Evolutionary conservation across 1,140 invertebrate species (phyloP).

Genomic region (Procambarus virginalis): DNA sequence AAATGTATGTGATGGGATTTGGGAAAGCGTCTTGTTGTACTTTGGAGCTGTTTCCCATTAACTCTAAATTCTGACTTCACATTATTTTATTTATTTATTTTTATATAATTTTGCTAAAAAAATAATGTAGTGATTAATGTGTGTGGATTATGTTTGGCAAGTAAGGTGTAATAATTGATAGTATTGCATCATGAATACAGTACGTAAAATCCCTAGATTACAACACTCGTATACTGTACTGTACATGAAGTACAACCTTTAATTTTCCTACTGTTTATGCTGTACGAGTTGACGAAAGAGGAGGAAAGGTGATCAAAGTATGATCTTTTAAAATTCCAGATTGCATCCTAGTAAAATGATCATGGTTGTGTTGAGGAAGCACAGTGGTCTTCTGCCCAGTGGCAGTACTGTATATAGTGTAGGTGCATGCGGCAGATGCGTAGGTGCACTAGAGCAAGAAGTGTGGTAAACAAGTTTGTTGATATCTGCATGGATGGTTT

Average conservation of each 20-base stretch:
- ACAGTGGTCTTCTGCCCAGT: not conserved
- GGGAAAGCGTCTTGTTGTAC: not conserved
- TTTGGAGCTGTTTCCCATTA: not conserved
- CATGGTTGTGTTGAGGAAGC: not conserved
- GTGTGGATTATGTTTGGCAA: not conserved
- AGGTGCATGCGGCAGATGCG: not conserved
- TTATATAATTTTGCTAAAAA: not conserved
- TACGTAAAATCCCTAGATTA: not conserved
- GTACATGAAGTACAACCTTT: not conserved
- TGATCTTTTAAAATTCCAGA: not conserved
- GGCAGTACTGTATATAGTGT: not conserved
- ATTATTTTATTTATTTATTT: not conserved
- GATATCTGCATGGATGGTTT: slow-evolving; percentile 2
- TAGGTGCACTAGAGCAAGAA: not conserved
- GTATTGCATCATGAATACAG: not conserved
- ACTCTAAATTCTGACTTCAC: not conserved
- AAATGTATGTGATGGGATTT: not conserved
- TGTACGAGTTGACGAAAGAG: not conserved
- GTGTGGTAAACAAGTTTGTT: not conserved
- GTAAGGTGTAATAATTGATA: not conserved
- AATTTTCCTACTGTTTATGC: not conserved
- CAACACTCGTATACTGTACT: not conserved
- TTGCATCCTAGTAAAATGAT: not conserved
- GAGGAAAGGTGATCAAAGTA: not conserved
- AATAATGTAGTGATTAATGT: not conserved